These are phyloP conservation scores for Lissocephala sabroskyi DNA, from an alignment of 2,888 invertebrate species.

Conservation along the genomic window DNA sequence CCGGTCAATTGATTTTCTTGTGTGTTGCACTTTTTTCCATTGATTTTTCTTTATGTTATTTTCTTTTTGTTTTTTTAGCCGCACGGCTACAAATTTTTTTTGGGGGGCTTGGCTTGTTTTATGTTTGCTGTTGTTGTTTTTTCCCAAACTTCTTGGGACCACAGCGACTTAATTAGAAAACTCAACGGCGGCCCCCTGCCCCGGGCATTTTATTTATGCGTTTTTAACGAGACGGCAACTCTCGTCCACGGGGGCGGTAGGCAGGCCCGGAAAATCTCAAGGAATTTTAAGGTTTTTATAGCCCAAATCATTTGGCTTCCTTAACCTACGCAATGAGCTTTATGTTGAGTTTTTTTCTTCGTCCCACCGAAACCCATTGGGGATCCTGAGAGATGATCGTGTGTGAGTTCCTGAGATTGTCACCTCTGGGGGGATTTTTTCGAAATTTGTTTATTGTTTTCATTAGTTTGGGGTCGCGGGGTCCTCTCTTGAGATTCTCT, in stretches of 20 bases:
- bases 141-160: slow-evolving; percentile 9
- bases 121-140: slow-evolving; percentile 11
- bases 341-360: too few relatives aligned
- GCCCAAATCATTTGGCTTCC: too few relatives aligned
- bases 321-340: too few relatives aligned
- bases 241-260: slow-evolving; percentile 19
- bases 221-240: slow-evolving; percentile 51
- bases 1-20: slow-evolving; percentile 21
- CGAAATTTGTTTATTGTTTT: slow-evolving; percentile 63
- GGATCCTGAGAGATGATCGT: too few relatives aligned
- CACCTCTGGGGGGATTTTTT: too few relatives aligned
- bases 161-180: slow-evolving; percentile 62
- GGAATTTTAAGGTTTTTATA: too few relatives aligned
- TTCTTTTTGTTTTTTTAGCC: slow-evolving; percentile 9
- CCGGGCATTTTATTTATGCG: slow-evolving; percentile 59
- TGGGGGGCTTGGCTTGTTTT: neutral
- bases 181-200: too few relatives aligned
- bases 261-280: slow-evolving; percentile 28
- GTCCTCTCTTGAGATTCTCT: slow-evolving; percentile 41
- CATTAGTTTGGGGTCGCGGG: slow-evolving; percentile 13
- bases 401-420: too few relatives aligned
- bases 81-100: neutral
- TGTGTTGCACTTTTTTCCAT: slow-evolving; percentile 16
- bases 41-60: slow-evolving; percentile 6
- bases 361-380: too few relatives aligned